phyloP scores from a whole-genome alignment of 2,113 vertebrate genomes.

The Puntigrus tetrazona region DNA sequence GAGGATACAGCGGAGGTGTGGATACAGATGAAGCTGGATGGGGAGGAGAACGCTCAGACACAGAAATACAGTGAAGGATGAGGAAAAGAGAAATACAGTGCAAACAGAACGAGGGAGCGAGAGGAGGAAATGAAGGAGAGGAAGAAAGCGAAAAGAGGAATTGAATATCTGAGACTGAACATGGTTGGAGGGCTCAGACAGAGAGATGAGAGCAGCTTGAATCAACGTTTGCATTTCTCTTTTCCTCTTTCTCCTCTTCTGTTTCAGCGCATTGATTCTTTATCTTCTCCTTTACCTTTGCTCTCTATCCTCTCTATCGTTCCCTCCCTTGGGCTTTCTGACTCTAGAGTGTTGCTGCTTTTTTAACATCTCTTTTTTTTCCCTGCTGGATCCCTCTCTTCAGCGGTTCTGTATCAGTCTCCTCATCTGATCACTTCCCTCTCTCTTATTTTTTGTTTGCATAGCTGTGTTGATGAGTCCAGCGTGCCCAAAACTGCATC shows the following conservation, averaged over 20 bases:
- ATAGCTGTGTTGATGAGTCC: conserved; percentile 29
- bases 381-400: conserved; percentile 51
- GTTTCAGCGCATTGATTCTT: conserved; percentile 47
- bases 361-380: conserved; percentile 38
- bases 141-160: conserved; percentile 12
- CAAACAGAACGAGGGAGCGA: neutral
- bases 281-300: conserved; percentile 54
- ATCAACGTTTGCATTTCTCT: conserved; percentile 65
- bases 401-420: conserved; percentile 29
- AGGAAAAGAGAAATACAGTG: conserved; percentile 1
- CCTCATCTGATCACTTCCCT: conserved; percentile 7
- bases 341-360: conserved; percentile 16
- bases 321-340: conserved; percentile 63
- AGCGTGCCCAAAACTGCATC: conserved; percentile 49
- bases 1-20: conserved; percentile 21
- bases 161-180: conserved; percentile 62
- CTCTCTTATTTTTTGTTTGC: conserved; percentile 21
- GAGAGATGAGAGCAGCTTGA: conserved; percentile 62
- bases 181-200: conserved; percentile 62
- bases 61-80: conserved; percentile 28
- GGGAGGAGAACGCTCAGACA: neutral
- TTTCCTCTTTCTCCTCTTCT: conserved; percentile 57
- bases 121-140: conserved; percentile 24
- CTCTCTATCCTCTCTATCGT: conserved; percentile 57
- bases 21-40: conserved; percentile 9